Conservation (phyloP, 2,113 vertebrate genomes). For the Prolemur simus region DNA sequence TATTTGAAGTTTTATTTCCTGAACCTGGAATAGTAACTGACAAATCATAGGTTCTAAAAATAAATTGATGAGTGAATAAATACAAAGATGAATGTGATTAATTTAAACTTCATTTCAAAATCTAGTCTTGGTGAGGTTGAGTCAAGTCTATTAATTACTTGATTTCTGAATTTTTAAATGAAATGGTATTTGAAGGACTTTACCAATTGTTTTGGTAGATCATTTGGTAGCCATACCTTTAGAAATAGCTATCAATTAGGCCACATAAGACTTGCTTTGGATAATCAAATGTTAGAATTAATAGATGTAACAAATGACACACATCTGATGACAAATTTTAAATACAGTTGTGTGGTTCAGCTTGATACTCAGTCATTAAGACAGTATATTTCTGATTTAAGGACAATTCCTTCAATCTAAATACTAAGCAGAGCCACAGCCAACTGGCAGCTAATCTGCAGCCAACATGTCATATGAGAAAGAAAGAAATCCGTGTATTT, state of each 20-base stretch:
- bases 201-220: slow-evolving; percentile 17
- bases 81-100: neutral
- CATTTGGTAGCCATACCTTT: neutral
- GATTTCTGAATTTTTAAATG: neutral
- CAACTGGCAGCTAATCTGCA: neutral
- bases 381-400: neutral
- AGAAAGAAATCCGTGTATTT: neutral
- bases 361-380: neutral
- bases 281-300: neutral
- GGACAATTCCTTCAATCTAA: neutral
- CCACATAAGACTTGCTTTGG: neutral
- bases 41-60: neutral
- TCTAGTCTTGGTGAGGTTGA: neutral
- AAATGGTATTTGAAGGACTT: neutral
- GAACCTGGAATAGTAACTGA: neutral
- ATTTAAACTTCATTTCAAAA: neutral
- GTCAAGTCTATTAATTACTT: neutral
- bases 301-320: neutral
- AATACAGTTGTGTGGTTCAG: neutral
- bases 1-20: neutral
- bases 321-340: neutral
- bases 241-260: neutral
- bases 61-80: neutral
- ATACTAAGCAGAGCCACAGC: neutral
- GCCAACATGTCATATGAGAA: neutral